Conservation (phyloP, 2,797 vertebrate genomes). For the Strix occidentalis region DNA sequence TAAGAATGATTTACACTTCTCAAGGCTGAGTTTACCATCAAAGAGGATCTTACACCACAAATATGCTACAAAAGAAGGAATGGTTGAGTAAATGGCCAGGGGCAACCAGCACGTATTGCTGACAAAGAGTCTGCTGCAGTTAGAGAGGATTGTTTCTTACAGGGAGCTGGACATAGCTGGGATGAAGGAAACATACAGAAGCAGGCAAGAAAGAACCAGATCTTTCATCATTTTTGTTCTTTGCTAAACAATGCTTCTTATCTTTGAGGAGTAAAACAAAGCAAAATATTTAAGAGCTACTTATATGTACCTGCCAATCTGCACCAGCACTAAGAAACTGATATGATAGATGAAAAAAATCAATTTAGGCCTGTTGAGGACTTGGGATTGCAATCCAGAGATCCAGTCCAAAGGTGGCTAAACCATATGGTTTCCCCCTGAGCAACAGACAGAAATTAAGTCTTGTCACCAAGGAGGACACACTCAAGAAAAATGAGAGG, state of each 20-base stretch:
- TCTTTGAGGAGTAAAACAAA: background rate
- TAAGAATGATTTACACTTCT: slow-evolving; percentile 19
- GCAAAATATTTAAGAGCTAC: background rate
- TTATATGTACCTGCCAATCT: background rate
- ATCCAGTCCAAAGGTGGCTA: background rate
- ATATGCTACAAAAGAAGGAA: background rate
- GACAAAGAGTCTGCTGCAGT: background rate
- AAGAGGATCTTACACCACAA: slow-evolving; percentile 20
- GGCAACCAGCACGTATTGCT: background rate
- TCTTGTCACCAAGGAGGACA: background rate
- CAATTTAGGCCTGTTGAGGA: background rate
- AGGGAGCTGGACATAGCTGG: background rate
- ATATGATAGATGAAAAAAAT: background rate
- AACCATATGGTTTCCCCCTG: background rate
- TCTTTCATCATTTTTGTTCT: background rate
- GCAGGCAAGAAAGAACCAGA: background rate
- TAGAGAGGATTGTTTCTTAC: background rate
- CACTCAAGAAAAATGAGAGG: background rate
- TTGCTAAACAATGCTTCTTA: background rate
- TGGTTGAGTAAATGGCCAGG: background rate
- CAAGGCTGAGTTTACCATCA: slow-evolving; percentile 24
- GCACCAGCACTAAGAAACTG: background rate
- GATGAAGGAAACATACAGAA: background rate
- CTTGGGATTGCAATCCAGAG: background rate
- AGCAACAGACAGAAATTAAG: background rate